A percentile compares a stretch with the other conserved stretches of the same genome.
These are phyloP conservation scores for Nestor notabilis DNA, from an alignment of 2,113 vertebrate genomes.

Conservation along the genomic window DNA sequence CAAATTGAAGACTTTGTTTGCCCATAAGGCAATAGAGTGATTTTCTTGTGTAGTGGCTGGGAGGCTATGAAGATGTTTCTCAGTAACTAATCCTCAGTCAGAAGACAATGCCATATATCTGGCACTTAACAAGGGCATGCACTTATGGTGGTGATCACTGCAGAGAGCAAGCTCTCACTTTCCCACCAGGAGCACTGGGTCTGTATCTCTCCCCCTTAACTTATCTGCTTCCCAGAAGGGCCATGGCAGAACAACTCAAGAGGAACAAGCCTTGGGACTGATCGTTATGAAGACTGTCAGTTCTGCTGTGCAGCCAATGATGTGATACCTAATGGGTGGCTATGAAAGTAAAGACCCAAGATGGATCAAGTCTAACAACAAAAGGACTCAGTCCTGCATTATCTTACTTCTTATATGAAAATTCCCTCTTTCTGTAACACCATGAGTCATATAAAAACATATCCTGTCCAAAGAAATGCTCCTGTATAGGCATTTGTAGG, in stretches of 20 bases:
- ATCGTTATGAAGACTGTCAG: neutral
- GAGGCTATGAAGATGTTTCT: conserved; percentile 6
- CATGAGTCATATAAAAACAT: fast-evolving
- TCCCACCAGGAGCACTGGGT: neutral
- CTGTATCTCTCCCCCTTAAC: fast-evolving
- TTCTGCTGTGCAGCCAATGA: neutral
- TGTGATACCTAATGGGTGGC: neutral
- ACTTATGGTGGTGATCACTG: neutral
- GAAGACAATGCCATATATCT: neutral
- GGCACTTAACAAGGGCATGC: neutral
- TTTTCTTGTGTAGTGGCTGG: neutral
- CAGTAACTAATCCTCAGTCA: neutral
- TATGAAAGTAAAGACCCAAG: neutral
- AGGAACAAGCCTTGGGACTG: neutral
- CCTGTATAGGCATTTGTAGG: neutral
- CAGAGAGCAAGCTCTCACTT: neutral
- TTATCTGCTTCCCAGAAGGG: neutral
- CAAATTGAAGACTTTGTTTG: conserved; percentile 12
- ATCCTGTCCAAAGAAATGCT: neutral
- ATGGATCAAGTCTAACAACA: neutral
- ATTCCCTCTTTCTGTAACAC: neutral
- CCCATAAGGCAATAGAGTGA: neutral
- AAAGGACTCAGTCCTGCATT: neutral
- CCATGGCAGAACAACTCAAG: neutral
- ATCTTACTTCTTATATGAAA: neutral